Percentiles rank a stretch among this genome's conserved stretches.
These are phyloP conservation scores for Decapterus maruadsi DNA, from an alignment of 2,797 vertebrate genomes.

Conservation along the genomic window DNA sequence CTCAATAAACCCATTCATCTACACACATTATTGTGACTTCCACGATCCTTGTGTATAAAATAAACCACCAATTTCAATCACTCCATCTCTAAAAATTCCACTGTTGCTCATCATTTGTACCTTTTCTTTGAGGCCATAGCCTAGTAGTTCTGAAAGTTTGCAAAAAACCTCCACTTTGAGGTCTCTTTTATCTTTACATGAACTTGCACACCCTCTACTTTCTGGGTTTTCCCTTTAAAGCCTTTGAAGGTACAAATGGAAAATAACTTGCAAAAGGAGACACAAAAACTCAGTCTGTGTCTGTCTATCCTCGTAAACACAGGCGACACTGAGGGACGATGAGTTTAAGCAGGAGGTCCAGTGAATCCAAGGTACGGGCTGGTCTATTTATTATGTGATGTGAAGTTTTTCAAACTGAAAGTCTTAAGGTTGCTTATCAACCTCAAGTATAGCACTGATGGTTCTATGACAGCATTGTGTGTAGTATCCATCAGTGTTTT, in stretches of 20 bases:
- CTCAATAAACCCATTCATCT: background rate
- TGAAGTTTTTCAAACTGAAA: background rate
- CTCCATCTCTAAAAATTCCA: background rate
- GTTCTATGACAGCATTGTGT: no score
- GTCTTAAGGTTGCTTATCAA: constrained; percentile 40
- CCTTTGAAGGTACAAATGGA: constrained; percentile 64
- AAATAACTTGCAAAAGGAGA: constrained; percentile 56
- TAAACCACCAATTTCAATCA: background rate
- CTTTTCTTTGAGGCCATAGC: background rate
- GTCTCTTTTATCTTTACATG: constrained; percentile 49
- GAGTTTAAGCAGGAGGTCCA: constrained; percentile 13
- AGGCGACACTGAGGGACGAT: constrained; percentile 14
- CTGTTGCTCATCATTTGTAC: background rate
- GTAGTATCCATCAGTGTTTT: background rate
- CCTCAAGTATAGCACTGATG: background rate
- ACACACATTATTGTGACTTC: background rate
- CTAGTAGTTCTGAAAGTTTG: constrained; percentile 15
- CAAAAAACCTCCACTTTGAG: constrained; percentile 17
- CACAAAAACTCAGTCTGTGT: constrained; percentile 20
- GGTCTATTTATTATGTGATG: background rate
- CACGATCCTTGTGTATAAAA: background rate
- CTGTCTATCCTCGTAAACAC: background rate
- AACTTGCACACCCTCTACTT: background rate
- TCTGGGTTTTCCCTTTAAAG: constrained; percentile 71
- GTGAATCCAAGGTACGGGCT: background rate